Evolutionary conservation across 2,888 invertebrate genomes (phyloP).

Genomic region (Rotaria sp.): DNA sequence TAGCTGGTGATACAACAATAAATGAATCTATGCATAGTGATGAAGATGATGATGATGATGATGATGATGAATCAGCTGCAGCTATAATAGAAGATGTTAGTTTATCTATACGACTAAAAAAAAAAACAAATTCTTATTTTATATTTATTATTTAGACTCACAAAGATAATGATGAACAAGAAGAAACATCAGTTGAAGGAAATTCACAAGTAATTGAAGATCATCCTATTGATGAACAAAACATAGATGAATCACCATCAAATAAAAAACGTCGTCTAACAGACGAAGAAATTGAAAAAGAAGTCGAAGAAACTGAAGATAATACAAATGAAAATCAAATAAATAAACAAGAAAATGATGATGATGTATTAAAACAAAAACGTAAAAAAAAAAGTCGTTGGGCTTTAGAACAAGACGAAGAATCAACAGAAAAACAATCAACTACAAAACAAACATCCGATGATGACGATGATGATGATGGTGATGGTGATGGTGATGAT

Average conservation of each 20-base stretch:
- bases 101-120: not conserved
- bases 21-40: not conserved
- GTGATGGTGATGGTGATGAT: not conserved
- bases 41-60: no score
- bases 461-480: not conserved
- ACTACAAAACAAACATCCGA: not conserved
- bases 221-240: not conserved
- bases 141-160: not conserved
- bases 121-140: not conserved
- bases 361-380: constrained; percentile 11
- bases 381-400: constrained; percentile 29
- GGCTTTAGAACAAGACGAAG: not conserved
- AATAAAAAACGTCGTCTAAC: not conserved
- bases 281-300: not conserved
- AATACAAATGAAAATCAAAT: not conserved
- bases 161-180: not conserved
- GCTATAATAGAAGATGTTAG: not conserved
- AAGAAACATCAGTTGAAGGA: not conserved
- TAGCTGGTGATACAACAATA: not conserved
- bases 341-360: not conserved
- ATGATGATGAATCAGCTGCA: not conserved
- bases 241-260: not conserved
- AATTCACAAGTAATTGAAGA: not conserved
- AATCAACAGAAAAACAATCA: not conserved
- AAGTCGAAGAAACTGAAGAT: not conserved